Percentiles rank a stretch among this genome's conserved stretches.
These are phyloP conservation scores for Drosophila subquinaria DNA, from an alignment of 2,888 invertebrate species.

Conservation along the genomic window DNA sequence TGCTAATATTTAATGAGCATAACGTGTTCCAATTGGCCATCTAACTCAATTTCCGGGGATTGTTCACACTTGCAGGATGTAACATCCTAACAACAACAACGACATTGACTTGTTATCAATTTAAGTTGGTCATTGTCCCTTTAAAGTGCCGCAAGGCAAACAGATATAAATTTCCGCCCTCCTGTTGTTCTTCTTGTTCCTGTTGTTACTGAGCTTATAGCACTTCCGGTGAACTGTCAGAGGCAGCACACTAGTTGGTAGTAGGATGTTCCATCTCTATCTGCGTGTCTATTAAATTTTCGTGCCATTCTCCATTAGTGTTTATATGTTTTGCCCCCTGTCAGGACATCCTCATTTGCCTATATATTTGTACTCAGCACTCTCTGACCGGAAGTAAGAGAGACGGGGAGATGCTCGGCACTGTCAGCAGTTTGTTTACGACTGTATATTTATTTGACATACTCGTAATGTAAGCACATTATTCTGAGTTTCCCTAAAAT, in stretches of 20 bases:
- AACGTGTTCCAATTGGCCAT: slow-evolving; percentile 46
- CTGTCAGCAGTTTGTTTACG: slow-evolving; percentile 38
- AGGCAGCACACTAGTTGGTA: slow-evolving; percentile 5
- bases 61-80: slow-evolving; percentile 12
- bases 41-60: slow-evolving; percentile 54
- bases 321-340: slow-evolving; percentile 24
- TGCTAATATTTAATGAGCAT: slow-evolving; percentile 64
- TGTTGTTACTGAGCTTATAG: slow-evolving; percentile 10
- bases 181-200: neutral
- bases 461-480: slow-evolving; percentile 18
- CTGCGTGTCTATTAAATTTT: slow-evolving; percentile 20
- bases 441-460: slow-evolving; percentile 38
- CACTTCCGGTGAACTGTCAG: slow-evolving; percentile 33
- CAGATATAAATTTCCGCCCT: neutral
- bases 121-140: neutral
- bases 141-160: neutral
- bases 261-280: slow-evolving; percentile 3
- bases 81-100: slow-evolving; percentile 3
- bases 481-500: slow-evolving; percentile 5
- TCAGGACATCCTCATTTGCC: slow-evolving; percentile 52
- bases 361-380: slow-evolving; percentile 1
- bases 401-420: neutral
- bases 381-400: neutral
- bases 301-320: slow-evolving; percentile 34
- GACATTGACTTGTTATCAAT: slow-evolving; percentile 21